Percentiles rank a stretch among this genome's conserved stretches.
Evolutionary conservation across 2,113 vertebrate genomes (phyloP).

Genomic region (Ancistrus triradiatus): DNA sequence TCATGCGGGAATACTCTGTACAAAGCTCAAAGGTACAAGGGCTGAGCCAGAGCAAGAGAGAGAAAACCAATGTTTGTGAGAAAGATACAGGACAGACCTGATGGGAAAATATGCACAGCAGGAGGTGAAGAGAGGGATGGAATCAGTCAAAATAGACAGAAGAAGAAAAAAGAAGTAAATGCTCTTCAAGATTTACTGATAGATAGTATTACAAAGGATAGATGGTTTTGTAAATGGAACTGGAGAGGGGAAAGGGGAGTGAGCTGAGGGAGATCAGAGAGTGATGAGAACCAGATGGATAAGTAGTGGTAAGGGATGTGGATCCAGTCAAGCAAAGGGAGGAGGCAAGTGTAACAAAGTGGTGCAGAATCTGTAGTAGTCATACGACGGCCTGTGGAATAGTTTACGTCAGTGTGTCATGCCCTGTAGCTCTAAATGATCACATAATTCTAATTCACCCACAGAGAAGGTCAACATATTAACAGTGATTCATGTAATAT

Average conservation of each 20-base stretch:
- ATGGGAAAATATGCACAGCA: too few relatives aligned
- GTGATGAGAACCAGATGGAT: slow-evolving; percentile 40
- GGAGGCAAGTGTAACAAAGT: slow-evolving; percentile 21
- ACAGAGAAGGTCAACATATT: not conserved
- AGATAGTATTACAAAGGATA: slow-evolving; percentile 8
- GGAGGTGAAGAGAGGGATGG: slow-evolving; percentile 8
- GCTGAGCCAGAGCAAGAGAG: not conserved
- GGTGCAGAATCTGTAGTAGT: slow-evolving; percentile 11
- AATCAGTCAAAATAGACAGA: slow-evolving; percentile 5
- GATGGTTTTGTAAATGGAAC: slow-evolving; percentile 15
- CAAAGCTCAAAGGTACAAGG: slow-evolving; percentile 40
- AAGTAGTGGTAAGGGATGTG: too few relatives aligned
- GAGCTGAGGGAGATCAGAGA: slow-evolving; percentile 8
- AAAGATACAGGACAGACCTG: slow-evolving; percentile 7
- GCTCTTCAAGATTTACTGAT: slow-evolving; percentile 18
- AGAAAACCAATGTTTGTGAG: slow-evolving; percentile 33
- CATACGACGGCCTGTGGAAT: not conserved
- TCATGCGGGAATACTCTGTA: slow-evolving; percentile 21
- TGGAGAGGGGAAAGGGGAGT: not conserved
- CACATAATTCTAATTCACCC: not conserved
- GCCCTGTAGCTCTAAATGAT: not conserved
- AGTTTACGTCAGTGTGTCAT: not conserved
- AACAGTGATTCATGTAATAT: not conserved
- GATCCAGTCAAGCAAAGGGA: slow-evolving; percentile 21
- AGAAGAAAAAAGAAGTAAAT: slow-evolving; percentile 20